These are phyloP conservation scores for Cheilosia urbana DNA, from an alignment of 2,888 invertebrate genomes.

Conservation along the genomic window DNA sequence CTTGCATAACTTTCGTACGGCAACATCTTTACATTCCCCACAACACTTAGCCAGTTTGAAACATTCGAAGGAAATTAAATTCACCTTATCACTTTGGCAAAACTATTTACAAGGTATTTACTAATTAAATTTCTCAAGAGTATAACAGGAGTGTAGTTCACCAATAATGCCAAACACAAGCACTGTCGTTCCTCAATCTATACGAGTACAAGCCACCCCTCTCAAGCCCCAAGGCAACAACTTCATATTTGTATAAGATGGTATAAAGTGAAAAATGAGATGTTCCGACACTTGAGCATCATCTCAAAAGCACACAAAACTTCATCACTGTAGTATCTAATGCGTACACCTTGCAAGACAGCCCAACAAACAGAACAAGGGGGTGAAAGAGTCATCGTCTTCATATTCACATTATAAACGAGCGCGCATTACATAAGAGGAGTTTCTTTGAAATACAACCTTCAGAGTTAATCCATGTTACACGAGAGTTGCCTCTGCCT, in stretches of 20 bases:
- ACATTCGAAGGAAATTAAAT: slow-evolving; percentile 53
- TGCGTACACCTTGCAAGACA: no score
- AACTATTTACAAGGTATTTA: slow-evolving; percentile 65
- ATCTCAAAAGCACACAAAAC: slow-evolving; percentile 54
- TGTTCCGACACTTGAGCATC: slow-evolving; percentile 71
- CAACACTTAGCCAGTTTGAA: neutral
- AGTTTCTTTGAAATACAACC: slow-evolving; percentile 68
- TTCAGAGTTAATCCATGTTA: slow-evolving; percentile 68
- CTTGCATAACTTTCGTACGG: no score
- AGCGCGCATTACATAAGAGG: slow-evolving; percentile 59
- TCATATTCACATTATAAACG: slow-evolving; percentile 66
- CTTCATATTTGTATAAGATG: slow-evolving; percentile 53
- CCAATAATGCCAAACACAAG: slow-evolving; percentile 39
- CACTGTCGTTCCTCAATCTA: neutral
- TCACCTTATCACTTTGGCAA: slow-evolving; percentile 53
- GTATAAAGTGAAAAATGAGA: slow-evolving; percentile 69
- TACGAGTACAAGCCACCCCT: neutral
- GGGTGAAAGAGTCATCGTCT: slow-evolving; percentile 42
- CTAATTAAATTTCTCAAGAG: slow-evolving; percentile 72
- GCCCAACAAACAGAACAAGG: no score
- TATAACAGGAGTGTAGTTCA: slow-evolving; percentile 44
- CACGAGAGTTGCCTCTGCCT: slow-evolving; percentile 52
- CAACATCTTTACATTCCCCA: no score
- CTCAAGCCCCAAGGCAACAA: slow-evolving; percentile 12
- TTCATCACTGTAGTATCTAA: no score